Evolutionary conservation across 2,113 vertebrate genomes (phyloP).

Genomic region (Otis tarda): DNA sequence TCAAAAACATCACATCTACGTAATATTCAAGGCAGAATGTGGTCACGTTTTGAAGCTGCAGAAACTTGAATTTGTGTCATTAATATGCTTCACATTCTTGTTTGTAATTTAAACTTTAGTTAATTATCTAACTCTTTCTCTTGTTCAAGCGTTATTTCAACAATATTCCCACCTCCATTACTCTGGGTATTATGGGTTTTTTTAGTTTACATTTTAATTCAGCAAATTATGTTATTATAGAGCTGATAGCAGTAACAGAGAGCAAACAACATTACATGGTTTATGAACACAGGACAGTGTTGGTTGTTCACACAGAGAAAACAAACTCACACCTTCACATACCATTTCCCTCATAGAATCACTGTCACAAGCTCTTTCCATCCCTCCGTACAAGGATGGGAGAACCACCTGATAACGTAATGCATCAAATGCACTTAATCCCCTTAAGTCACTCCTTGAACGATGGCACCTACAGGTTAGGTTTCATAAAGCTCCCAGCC

Average conservation of each 20-base stretch:
- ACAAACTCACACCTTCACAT: not conserved
- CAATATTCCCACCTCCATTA: not conserved
- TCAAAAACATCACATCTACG: not conserved
- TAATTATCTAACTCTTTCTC: not conserved
- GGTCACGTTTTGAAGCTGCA: not conserved
- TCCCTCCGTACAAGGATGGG: not conserved
- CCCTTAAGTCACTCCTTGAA: not conserved
- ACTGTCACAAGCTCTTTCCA: not conserved
- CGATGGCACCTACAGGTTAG: not conserved
- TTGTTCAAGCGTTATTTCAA: not conserved
- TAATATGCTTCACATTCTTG: not conserved
- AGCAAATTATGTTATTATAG: not conserved
- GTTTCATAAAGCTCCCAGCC: not conserved
- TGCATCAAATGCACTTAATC: not conserved
- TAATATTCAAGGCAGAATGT: not conserved
- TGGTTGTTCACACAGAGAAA: not conserved
- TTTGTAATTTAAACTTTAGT: not conserved
- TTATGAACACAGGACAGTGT: not conserved
- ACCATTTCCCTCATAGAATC: not conserved
- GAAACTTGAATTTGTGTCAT: not conserved
- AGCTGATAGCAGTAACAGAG: not conserved
- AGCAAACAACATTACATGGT: not conserved
- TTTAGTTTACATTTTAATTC: not conserved
- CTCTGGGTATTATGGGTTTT: not conserved
- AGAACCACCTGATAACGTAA: not conserved